A percentile compares a stretch with the other conserved stretches of the same genome.
Evolutionary conservation across 92 coral and sea anemone genomes (phyloP).

Genomic region (Paragorgia papillata): DNA sequence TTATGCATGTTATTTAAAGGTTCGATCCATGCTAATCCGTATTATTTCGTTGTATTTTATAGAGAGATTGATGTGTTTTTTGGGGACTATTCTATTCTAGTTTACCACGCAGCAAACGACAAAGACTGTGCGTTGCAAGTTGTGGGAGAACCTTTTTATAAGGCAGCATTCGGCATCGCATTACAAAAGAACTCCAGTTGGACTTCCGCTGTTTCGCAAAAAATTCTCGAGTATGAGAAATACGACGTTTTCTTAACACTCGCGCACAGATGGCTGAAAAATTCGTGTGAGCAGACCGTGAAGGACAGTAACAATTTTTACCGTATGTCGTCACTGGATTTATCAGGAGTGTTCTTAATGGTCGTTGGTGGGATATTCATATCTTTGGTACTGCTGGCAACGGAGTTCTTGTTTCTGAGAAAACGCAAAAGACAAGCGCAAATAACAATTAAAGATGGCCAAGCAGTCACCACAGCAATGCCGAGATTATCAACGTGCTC

Average conservation of each 20-base stretch:
- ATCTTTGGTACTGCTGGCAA: background rate
- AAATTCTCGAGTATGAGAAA: conserved; percentile 25
- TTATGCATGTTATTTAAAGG: too few species aligned
- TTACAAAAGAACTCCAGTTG: conserved; percentile 30
- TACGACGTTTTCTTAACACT: conserved; percentile 13
- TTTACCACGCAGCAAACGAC: conserved; percentile 33
- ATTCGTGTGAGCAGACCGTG: conserved; percentile 5
- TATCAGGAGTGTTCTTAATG: conserved; percentile 35
- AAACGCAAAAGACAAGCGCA: background rate
- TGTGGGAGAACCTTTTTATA: conserved; percentile 21
- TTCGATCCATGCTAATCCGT: too few species aligned
- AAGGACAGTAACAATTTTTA: background rate
- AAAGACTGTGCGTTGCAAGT: conserved; percentile 34
- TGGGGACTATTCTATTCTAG: conserved; percentile 37
- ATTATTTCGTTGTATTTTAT: too few species aligned
- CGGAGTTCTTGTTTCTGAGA: conserved; percentile 3
- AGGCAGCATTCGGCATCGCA: conserved; percentile 38
- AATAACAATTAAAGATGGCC: background rate
- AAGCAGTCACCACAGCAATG: too few species aligned
- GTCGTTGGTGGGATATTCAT: background rate
- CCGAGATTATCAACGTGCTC: too few species aligned
- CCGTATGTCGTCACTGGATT: conserved; percentile 29
- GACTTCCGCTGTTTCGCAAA: conserved; percentile 25
- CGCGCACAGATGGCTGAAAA: conserved; percentile 41
- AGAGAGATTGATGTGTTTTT: conserved; percentile 27